A percentile compares a stretch with the other conserved stretches of the same genome.
phyloP scores from a whole-genome alignment of 2,888 invertebrate genomes.

The Netelia inedita region DNA sequence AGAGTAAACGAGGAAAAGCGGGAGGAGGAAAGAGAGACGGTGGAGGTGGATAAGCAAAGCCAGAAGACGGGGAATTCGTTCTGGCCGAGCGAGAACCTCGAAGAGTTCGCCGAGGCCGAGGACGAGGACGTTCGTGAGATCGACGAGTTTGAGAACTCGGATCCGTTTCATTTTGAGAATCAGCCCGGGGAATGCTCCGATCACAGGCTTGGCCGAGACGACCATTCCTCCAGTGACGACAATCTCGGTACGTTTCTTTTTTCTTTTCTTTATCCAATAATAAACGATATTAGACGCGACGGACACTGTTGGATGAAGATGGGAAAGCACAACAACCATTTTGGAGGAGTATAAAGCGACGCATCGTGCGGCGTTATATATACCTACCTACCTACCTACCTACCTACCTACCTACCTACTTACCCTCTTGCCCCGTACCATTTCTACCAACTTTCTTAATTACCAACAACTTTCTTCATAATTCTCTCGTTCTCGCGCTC shows the following conservation, averaged over 20 bases:
- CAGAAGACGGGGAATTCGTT: conserved; percentile 72
- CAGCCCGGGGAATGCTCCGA: conserved; percentile 64
- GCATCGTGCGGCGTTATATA: no score
- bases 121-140: conserved; percentile 75
- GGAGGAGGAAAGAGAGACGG: conserved; percentile 66
- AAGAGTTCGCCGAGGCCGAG: conserved; percentile 74
- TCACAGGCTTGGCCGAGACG: conserved; percentile 70
- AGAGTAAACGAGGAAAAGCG: conserved; percentile 64
- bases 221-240: conserved; percentile 69
- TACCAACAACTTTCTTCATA: conserved; percentile 64
- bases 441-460: conserved; percentile 64
- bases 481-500: conserved; percentile 57
- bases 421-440: conserved; percentile 3
- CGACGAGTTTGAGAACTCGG: conserved; percentile 74
- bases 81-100: conserved; percentile 75
- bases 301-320: background rate
- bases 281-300: conserved; percentile 3
- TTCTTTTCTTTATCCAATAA: conserved; percentile 50
- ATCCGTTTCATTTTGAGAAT: conserved; percentile 73
- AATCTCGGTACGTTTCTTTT: conserved; percentile 70
- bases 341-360: background rate
- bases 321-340: conserved; percentile 23
- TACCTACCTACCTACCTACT: no score
- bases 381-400: no score
- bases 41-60: conserved; percentile 68